phyloP scores from a whole-genome alignment of 2,888 invertebrate genomes.

The Proisotoma minuta region DNA sequence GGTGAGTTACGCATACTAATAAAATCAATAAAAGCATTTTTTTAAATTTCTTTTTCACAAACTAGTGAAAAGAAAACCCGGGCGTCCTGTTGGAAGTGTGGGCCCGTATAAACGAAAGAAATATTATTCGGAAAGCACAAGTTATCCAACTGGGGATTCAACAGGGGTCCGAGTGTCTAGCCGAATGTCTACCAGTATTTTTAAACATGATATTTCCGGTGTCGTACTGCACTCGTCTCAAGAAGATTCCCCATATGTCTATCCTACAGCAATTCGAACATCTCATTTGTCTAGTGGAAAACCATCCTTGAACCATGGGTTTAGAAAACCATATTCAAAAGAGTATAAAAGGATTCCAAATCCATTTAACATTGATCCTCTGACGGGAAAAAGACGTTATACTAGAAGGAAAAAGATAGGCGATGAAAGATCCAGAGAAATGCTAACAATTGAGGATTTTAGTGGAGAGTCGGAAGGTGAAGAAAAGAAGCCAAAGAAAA shows the following conservation, averaged over 20 bases:
- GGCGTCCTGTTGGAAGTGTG: constrained; percentile 13
- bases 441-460: not conserved
- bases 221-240: not conserved
- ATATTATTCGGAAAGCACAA: not conserved
- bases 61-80: constrained; percentile 6
- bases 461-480: constrained; percentile 6
- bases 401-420: constrained; percentile 11
- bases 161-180: constrained; percentile 1
- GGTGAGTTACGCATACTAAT: not conserved
- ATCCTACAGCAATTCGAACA: not conserved
- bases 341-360: constrained; percentile 6
- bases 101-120: constrained; percentile 7
- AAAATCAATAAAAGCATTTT: not conserved
- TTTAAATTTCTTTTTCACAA: not conserved
- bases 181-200: constrained; percentile 4
- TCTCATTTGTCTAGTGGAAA: not conserved
- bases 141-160: not conserved
- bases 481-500: not conserved
- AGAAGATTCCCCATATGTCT: not conserved
- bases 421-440: not conserved
- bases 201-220: constrained; percentile 4
- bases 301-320: not conserved
- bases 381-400: constrained; percentile 22
- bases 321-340: constrained; percentile 2
- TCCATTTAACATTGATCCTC: constrained; percentile 17